phyloP scores from a whole-genome alignment of 2,888 invertebrate species.

The Penaeus monodon region DNA sequence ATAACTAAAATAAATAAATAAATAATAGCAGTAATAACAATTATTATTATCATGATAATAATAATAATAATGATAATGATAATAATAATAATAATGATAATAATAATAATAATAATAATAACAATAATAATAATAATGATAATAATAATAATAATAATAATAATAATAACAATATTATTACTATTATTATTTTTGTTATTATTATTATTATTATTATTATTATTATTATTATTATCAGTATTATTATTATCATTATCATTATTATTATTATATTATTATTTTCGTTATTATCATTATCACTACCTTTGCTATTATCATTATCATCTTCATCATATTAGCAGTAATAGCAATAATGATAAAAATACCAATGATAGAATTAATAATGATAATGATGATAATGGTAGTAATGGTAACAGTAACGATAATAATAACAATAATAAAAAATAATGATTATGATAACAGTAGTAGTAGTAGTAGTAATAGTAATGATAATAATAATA shows the following conservation, averaged over 20 bases:
- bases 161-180: neutral
- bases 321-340: no score
- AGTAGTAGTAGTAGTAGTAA: no score
- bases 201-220: neutral
- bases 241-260: neutral
- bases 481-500: no score
- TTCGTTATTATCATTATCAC: neutral
- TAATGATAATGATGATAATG: no score
- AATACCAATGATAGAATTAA: no score
- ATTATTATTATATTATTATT: no score
- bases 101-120: neutral
- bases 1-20: no score
- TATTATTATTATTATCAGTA: neutral
- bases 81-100: constrained; percentile 1
- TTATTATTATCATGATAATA: neutral
- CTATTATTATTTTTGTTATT: neutral
- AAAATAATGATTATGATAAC: no score
- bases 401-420: no score
- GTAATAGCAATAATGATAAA: no score
- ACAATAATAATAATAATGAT: neutral
- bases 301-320: no score
- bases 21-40: neutral
- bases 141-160: neutral
- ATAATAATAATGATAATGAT: neutral
- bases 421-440: no score